Evolutionary conservation across 2,113 vertebrate genomes (phyloP).

Genomic region (Labeo catla): DNA sequence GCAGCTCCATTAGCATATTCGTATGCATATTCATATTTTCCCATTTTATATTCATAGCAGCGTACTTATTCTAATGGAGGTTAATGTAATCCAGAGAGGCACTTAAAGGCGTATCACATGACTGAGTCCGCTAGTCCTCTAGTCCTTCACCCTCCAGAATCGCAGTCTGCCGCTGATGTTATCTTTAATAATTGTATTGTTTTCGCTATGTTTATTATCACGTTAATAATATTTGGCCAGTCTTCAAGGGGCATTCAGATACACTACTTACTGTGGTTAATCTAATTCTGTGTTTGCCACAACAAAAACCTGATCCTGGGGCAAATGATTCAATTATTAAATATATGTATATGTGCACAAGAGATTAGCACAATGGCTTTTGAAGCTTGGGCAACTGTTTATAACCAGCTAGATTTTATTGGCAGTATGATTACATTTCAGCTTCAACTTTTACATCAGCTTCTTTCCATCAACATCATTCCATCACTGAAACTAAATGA

Average conservation of each 20-base stretch:
- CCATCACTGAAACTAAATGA: background rate
- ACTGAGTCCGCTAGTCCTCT: conserved; percentile 30
- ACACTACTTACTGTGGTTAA: background rate
- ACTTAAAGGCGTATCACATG: conserved; percentile 39
- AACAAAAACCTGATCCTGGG: conserved; percentile 3
- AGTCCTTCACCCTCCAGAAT: conserved; percentile 30
- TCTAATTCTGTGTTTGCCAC: conserved; percentile 19
- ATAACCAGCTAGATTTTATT: background rate
- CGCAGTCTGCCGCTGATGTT: conserved; percentile 29
- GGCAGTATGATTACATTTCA: background rate
- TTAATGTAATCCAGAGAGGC: conserved; percentile 41
- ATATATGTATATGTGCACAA: background rate
- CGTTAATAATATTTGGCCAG: conserved; percentile 25
- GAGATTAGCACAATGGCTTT: background rate
- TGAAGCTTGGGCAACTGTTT: conserved; percentile 5
- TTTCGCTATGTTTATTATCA: conserved; percentile 17
- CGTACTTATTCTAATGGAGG: conserved; percentile 40
- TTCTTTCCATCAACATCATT: conserved; percentile 13
- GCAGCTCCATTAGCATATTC: conserved; percentile 9
- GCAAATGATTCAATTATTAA: conserved; percentile 7
- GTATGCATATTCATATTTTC: conserved; percentile 36
- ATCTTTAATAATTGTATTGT: conserved; percentile 39
- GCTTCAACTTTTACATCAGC: conserved; percentile 18
- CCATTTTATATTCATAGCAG: conserved; percentile 37
- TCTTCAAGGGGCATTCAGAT: conserved; percentile 33